phyloP scores from a whole-genome alignment of 2,888 invertebrate genomes.

The Muscina levida region DNA sequence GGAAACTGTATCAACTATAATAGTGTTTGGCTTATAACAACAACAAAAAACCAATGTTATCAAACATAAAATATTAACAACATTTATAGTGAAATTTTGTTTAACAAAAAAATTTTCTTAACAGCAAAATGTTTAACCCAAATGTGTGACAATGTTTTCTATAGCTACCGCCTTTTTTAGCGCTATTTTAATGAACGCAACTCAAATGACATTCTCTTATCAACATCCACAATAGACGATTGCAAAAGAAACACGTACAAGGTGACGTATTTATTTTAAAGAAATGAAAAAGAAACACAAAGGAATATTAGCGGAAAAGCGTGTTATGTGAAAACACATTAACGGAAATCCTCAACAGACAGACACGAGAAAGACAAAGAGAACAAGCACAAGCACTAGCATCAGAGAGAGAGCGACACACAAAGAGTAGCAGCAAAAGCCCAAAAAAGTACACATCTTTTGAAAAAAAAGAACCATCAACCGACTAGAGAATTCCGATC shows the following conservation, averaged over 20 bases:
- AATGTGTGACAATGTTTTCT: too few species aligned
- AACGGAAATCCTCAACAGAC: conserved; percentile 22
- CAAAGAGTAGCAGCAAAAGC: too few species aligned
- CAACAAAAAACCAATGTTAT: conserved; percentile 8
- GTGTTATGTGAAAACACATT: conserved; percentile 18
- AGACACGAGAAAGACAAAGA: background rate
- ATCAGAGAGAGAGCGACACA: too few species aligned
- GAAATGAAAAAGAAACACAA: conserved; percentile 41
- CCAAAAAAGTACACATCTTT: background rate
- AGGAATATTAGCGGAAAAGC: conserved; percentile 17
- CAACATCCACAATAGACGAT: background rate
- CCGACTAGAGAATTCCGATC: background rate
- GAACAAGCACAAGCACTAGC: background rate
- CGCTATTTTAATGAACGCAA: background rate
- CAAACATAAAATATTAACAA: conserved; percentile 8
- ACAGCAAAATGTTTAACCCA: background rate
- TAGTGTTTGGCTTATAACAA: background rate
- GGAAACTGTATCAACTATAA: conserved; percentile 7
- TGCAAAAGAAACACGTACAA: conserved; percentile 3
- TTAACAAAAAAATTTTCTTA: background rate
- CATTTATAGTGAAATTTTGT: conserved; percentile 3
- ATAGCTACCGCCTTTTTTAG: background rate
- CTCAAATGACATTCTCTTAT: conserved; percentile 3
- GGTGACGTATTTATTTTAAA: conserved; percentile 21
- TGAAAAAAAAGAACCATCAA: background rate